These are phyloP conservation scores for Sarcophaga variegata DNA, from an alignment of 2,888 invertebrate genomes.

Conservation along the genomic window DNA sequence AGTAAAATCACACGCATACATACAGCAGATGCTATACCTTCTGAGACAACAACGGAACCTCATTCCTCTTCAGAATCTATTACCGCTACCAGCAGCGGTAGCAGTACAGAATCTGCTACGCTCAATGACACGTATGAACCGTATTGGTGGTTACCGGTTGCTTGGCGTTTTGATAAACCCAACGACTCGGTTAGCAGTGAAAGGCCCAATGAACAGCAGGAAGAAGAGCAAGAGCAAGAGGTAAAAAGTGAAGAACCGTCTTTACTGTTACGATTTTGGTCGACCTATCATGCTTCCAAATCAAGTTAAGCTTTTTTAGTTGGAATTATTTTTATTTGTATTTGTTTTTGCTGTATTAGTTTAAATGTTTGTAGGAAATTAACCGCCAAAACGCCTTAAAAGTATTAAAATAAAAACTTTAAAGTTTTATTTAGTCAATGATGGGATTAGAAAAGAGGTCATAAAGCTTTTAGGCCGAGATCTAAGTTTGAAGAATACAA, in stretches of 20 bases:
- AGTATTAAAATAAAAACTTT: slow-evolving; percentile 58
- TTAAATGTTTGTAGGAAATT: slow-evolving; percentile 53
- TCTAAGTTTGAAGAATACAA: neutral
- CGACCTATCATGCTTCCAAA: slow-evolving; percentile 73
- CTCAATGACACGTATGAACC: slow-evolving; percentile 71
- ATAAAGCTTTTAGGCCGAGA: slow-evolving; percentile 16
- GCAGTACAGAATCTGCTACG: slow-evolving; percentile 46
- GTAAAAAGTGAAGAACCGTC: slow-evolving; percentile 73
- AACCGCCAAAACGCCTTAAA: slow-evolving; percentile 57
- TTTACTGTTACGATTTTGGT: slow-evolving; percentile 79
- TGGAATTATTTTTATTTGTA: slow-evolving; percentile 17
- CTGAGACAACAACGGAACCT: slow-evolving; percentile 50
- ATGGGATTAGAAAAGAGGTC: slow-evolving; percentile 29
- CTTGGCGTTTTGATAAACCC: slow-evolving; percentile 76
- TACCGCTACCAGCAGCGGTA: slow-evolving; percentile 55
- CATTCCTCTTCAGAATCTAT: slow-evolving; percentile 43
- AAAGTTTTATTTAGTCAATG: slow-evolving; percentile 58
- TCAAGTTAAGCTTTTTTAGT: slow-evolving; percentile 68
- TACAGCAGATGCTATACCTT: slow-evolving; percentile 56
- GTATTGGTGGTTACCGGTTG: slow-evolving; percentile 81
- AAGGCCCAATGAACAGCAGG: neutral
- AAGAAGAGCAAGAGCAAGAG: neutral
- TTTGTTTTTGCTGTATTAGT: slow-evolving; percentile 48
- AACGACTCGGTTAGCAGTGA: slow-evolving; percentile 6
- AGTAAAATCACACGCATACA: slow-evolving; percentile 77